Percentiles rank a stretch among this genome's conserved stretches.
Evolutionary conservation across 2,113 vertebrate species (phyloP).

Genomic region (Elaphurus davidianus): DNA sequence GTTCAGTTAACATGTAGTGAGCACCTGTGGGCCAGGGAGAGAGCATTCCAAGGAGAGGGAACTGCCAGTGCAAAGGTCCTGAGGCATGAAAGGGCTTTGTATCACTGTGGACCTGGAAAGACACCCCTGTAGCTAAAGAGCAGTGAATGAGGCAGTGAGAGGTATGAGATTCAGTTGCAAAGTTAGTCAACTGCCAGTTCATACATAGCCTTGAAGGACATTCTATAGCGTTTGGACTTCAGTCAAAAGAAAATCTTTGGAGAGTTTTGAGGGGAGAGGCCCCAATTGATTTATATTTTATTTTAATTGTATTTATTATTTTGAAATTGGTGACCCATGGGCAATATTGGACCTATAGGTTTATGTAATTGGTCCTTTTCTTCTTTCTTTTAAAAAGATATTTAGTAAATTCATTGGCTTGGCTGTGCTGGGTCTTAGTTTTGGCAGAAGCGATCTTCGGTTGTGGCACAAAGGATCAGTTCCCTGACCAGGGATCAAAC

Average conservation of each 20-base stretch:
- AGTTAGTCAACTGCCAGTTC: background rate
- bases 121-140: background rate
- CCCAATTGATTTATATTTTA: background rate
- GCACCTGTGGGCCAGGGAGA: background rate
- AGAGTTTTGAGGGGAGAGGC: background rate
- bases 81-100: background rate
- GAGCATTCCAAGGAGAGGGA: background rate
- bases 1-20: background rate
- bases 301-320: background rate
- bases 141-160: background rate
- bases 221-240: background rate
- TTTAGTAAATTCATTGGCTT: background rate
- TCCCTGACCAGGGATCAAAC: background rate
- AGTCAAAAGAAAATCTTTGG: constrained; percentile 3
- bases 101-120: background rate
- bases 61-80: background rate
- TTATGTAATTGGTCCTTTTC: background rate
- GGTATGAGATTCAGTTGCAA: background rate
- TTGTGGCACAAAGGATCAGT: background rate
- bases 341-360: background rate
- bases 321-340: background rate
- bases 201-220: background rate
- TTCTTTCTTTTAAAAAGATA: background rate
- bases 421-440: background rate
- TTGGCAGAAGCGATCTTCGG: background rate